Base-by-base conservation (phyloP, 1,140 invertebrate genomes). In the Drosophila melanogaster region DNA sequence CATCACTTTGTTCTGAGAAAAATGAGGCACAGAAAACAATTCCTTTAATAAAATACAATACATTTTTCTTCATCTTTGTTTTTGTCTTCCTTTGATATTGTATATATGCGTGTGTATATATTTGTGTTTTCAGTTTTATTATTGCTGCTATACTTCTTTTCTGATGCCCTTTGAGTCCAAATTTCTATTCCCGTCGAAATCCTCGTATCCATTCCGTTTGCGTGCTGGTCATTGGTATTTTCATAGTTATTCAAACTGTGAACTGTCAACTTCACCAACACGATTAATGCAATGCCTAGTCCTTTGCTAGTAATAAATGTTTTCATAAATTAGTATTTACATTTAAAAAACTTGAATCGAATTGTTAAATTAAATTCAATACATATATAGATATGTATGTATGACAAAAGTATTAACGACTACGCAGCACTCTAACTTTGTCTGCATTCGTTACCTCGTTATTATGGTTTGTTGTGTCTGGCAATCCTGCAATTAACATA, bases 11-110 rank as follows among this genome's bases (percentile, higher is more conserved):
- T 83, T 84, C 81, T 69, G 41, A 69, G 81, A 86, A 86, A 66
- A 74, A 59, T 30, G 40, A 81, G 81, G 78, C 50, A 75, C 71
- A 75, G 57, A 77, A 81, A 77, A 86, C 77, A 86, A 86, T 86
- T 86, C 81, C 56, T 78, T 78, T 46, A 66, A 86, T 81, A 74
- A 69, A 78, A 81, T 77, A 64, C 72, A 75, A 75, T 77, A 56
- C 53, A 73, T 74, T 57, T 66, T 60, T 80, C 71, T 49, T 64
- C 49, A 43, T 64, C 41, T 85, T 85, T 85, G 81, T 85, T 84
- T 83, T 84, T 77, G 72, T 77, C 62, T 66, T 76, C 61, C 43
- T 67, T 66, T 59, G 62, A 59, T 61, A 77, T 77, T 76, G 65
- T 73, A 59, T 62, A 51, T 51, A 60, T 19, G 26, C 47, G 43